Conservation (phyloP, 2,888 invertebrate species). For the Catotricha subobsoleta region DNA sequence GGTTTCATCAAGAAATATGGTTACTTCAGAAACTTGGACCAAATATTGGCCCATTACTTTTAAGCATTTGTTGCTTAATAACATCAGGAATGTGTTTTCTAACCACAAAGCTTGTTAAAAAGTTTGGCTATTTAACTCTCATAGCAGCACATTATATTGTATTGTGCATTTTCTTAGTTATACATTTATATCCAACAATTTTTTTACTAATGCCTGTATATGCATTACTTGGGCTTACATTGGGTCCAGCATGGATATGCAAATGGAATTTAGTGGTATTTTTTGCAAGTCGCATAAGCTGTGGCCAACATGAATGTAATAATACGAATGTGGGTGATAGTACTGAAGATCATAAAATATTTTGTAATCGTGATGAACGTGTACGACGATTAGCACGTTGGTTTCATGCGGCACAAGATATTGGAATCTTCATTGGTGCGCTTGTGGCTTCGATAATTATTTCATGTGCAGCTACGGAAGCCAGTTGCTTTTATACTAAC, state of each 20-base stretch:
- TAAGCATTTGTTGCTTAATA: slow-evolving; percentile 40
- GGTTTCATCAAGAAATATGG: slow-evolving; percentile 29
- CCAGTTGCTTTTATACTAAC: slow-evolving; percentile 17
- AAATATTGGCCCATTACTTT: slow-evolving; percentile 39
- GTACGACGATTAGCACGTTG: slow-evolving; percentile 35
- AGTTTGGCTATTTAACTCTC: slow-evolving; percentile 32
- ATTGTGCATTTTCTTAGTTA: slow-evolving; percentile 39
- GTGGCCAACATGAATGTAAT: slow-evolving; percentile 23
- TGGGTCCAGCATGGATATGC: slow-evolving; percentile 30
- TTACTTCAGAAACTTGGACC: slow-evolving; percentile 21
- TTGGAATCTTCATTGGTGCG: slow-evolving; percentile 38
- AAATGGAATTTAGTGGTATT: slow-evolving; percentile 25
- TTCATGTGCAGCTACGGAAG: slow-evolving; percentile 25
- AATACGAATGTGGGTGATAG: slow-evolving; percentile 15
- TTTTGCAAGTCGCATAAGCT: slow-evolving; percentile 25
- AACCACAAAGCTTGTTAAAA: slow-evolving; percentile 34
- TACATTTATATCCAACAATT: slow-evolving; percentile 38
- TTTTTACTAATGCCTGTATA: slow-evolving; percentile 36
- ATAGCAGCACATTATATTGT: slow-evolving; percentile 34
- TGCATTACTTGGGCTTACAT: slow-evolving; percentile 36
- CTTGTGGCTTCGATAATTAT: slow-evolving; percentile 31
- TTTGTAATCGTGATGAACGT: slow-evolving; percentile 28
- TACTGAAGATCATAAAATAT: slow-evolving; percentile 26
- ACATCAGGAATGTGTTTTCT: slow-evolving; percentile 38
- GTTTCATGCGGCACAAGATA: slow-evolving; percentile 37